phyloP scores from a whole-genome alignment of 2,888 invertebrate species.

The Rotaria sp. region DNA sequence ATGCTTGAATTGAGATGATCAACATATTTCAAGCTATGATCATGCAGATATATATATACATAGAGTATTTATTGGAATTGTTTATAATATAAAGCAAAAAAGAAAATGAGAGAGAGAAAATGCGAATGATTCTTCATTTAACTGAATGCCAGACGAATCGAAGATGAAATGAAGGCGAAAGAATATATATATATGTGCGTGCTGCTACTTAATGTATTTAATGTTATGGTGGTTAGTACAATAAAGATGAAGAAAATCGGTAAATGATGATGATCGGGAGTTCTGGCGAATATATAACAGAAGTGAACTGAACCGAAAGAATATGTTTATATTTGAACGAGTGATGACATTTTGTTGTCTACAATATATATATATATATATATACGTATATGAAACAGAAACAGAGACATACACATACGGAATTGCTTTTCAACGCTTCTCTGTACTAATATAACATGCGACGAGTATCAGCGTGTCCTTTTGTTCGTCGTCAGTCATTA shows the following conservation, averaged over 20 bases:
- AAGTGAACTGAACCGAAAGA: constrained; percentile 16
- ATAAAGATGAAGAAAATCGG: constrained; percentile 15
- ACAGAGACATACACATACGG: constrained; percentile 14
- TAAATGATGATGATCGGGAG: constrained; percentile 13
- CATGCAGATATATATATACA: neutral
- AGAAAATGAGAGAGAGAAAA: neutral
- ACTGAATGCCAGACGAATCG: constrained; percentile 9
- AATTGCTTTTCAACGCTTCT: constrained; percentile 17
- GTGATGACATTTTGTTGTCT: constrained; percentile 24
- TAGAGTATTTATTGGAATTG: neutral
- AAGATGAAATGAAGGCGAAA: constrained; percentile 17
- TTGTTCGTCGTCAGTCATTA: constrained; percentile 17
- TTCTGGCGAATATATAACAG: neutral
- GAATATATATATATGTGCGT: neutral
- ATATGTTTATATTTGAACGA: constrained; percentile 13
- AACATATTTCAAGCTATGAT: constrained; percentile 1
- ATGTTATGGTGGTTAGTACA: constrained; percentile 10
- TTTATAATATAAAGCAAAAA: neutral
- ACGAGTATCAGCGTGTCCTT: constrained; percentile 10
- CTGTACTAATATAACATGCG: neutral
- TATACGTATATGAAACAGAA: neutral
- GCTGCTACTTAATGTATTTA: constrained; percentile 18
- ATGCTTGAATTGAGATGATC: constrained; percentile 9
- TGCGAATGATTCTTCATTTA: constrained; percentile 8
- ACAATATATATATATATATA: neutral